Base-by-base conservation (phyloP, 2,888 invertebrate genomes). In the Lithosia quadra region DNA sequence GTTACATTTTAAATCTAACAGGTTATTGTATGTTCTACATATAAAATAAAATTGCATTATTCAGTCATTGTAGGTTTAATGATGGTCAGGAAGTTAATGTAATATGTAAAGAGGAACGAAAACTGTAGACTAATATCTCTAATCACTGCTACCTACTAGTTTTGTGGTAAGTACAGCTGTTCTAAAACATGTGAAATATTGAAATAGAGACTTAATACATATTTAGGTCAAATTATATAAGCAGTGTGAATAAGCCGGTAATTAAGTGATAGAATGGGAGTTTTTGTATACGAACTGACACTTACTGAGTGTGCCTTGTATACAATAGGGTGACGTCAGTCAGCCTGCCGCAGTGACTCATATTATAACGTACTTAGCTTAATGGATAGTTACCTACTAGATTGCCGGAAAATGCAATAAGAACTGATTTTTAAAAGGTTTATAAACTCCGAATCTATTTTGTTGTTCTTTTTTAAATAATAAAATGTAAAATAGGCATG, bases 201-300 rank as follows among this genome's bases (percentile, higher is more conserved):
- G n/a, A n/a, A 28, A 28, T 28, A 4, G 28, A 15, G 56, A 24
- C 56, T 24, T 22, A 24, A 13, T 63, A n/a, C 36, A 15, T 59
- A 60, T 60, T 3, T 61, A 61, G 66, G 56, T 69, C 66, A 74
- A 69, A 80, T 80, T 75, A 75, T 68, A 74, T 67, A 57, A 69
- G 69, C 71, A 75, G 71, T 76, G 75, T 69, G 71, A 74, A 82
- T 78, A 79, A 72, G 72, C 66, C 53, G 66, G 72, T 78, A 80
- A 78, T 83, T 78, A 80, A 75, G 68, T 77, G 72, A 74, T 68
- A 76, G 72, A 80, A 79, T 74, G 49, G 72, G 64, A 63, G 61
- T 80, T 78, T 79, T 84, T 84, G 76, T 76, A 66, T 73, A 33
- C 66, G 56, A 72, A 78, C 76, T 83, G 79, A 81, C 79, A 81